These are phyloP conservation scores for Corydoras maculifer DNA, from an alignment of 2,113 vertebrate species.

Conservation along the genomic window DNA sequence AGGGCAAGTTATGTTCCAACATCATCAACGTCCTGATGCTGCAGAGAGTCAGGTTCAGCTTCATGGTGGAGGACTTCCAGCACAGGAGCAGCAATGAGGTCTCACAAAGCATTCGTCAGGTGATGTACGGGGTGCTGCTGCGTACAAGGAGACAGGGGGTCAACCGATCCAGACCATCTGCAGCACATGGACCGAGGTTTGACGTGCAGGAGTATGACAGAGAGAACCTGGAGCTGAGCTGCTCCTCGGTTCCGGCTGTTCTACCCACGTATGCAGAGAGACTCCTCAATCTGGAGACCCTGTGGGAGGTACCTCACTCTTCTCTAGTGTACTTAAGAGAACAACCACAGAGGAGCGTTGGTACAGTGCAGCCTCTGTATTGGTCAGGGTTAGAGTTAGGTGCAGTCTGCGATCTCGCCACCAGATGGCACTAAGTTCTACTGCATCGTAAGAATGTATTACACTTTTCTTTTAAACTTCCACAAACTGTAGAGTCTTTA, in stretches of 20 bases:
- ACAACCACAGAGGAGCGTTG: no score
- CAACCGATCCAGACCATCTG: neutral
- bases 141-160: neutral
- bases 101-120: conserved; percentile 67
- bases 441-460: no score
- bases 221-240: conserved; percentile 52
- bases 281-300: conserved; percentile 51
- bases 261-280: neutral
- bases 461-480: no score
- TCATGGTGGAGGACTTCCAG: conserved; percentile 66
- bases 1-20: conserved; percentile 56
- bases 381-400: no score
- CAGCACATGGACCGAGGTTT: neutral
- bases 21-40: conserved; percentile 66
- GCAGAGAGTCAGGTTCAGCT: conserved; percentile 46
- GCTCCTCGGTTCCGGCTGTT: conserved; percentile 20
- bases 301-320: conserved; percentile 60
- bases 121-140: conserved; percentile 73
- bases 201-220: conserved; percentile 68
- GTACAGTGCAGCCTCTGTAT: no score
- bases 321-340: no score
- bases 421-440: no score
- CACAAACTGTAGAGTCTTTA: no score
- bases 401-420: no score
- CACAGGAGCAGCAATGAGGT: conserved; percentile 54